These are phyloP conservation scores for Drosophila biarmipes DNA, from an alignment of 1,140 invertebrate genomes.

Conservation along the genomic window DNA sequence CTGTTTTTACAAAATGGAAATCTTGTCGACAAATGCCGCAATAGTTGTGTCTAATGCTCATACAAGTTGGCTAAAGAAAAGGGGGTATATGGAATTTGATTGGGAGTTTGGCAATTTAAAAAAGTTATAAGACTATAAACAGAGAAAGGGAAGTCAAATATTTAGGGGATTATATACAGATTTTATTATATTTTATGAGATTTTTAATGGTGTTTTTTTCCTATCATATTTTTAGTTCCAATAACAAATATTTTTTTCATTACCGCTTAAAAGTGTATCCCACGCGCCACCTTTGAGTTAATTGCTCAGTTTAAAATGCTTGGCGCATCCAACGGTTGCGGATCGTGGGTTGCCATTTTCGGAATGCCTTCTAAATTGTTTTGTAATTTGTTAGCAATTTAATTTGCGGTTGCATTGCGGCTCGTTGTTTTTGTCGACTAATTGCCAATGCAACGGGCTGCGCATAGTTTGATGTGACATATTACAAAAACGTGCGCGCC, in stretches of 20 bases:
- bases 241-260: neutral
- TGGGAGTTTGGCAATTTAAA: neutral
- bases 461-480: constrained; percentile 74
- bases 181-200: no score
- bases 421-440: constrained; percentile 53
- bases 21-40: constrained; percentile 67
- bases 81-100: neutral
- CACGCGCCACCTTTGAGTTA: neutral
- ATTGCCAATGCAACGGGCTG: constrained; percentile 70
- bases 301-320: constrained; percentile 46
- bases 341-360: constrained; percentile 69
- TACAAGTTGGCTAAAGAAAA: neutral
- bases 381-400: constrained; percentile 82
- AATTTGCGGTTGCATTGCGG: constrained; percentile 73
- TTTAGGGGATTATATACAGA: neutral
- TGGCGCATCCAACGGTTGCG: constrained; percentile 43
- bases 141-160: no score
- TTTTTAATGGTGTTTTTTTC: no score
- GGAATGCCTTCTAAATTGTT: constrained; percentile 81
- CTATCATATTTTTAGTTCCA: neutral
- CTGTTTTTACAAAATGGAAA: constrained; percentile 66
- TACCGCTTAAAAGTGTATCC: constrained; percentile 19
- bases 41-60: constrained; percentile 39
- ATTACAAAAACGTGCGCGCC: constrained; percentile 78
- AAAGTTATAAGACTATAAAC: neutral